A percentile compares a stretch with the other conserved stretches of the same genome.
Conservation (phyloP, 2,113 vertebrate genomes). For the Ellobius talpinus region DNA sequence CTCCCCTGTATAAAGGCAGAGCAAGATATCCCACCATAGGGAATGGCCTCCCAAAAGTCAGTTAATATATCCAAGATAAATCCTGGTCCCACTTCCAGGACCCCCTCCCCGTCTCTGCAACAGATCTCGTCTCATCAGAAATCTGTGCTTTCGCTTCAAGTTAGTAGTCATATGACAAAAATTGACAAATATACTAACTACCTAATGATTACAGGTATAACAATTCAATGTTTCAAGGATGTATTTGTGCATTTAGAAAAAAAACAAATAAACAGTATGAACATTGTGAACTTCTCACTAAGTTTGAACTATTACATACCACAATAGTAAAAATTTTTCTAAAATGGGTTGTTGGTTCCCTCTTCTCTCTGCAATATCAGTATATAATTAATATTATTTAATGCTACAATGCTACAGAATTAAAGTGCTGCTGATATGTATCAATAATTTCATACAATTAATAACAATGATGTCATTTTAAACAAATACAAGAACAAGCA, state of each 20-base stretch:
- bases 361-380: background rate
- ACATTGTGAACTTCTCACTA: background rate
- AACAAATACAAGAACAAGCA: background rate
- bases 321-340: background rate
- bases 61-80: too few relatives aligned
- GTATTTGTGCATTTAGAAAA: background rate
- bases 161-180: background rate
- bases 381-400: background rate
- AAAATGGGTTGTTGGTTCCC: background rate
- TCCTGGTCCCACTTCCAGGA: too few relatives aligned
- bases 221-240: background rate
- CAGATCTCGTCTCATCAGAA: background rate
- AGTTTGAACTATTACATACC: background rate
- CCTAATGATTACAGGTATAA: background rate
- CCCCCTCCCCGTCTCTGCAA: too few relatives aligned
- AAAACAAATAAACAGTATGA: background rate
- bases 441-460: background rate
- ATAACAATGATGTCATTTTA: background rate
- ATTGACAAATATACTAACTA: background rate
- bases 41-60: too few relatives aligned
- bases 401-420: background rate
- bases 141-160: background rate
- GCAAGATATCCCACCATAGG: too few relatives aligned
- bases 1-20: too few relatives aligned
- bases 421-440: background rate